Conservation (phyloP, 92 coral and sea anemone genomes). For the Actinostola sp. region DNA sequence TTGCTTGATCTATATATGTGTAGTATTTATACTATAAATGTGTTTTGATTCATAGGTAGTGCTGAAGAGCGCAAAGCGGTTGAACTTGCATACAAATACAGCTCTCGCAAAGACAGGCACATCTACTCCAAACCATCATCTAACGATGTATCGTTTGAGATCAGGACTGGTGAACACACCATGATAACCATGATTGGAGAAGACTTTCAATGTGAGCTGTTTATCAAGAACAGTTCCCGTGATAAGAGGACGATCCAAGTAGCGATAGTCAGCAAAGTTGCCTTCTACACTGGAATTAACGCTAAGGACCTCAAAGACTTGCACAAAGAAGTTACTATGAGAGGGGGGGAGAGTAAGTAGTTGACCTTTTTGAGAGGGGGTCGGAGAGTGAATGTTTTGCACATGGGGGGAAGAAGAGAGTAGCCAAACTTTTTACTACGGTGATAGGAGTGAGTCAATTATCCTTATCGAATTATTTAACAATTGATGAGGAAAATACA, state of each 20-base stretch:
- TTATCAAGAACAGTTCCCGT: slow-evolving; percentile 39
- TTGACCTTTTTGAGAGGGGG: neutral
- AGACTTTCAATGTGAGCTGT: slow-evolving; percentile 30
- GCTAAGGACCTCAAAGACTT: slow-evolving; percentile 21
- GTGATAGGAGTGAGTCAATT: too few species aligned
- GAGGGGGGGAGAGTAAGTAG: slow-evolving; percentile 36
- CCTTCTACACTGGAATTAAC: slow-evolving; percentile 57
- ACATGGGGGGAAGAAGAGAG: too few species aligned
- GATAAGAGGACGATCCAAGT: slow-evolving; percentile 38
- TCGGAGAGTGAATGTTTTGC: neutral
- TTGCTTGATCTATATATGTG: neutral
- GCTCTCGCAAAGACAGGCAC: slow-evolving; percentile 57
- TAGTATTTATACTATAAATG: too few species aligned
- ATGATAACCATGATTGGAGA: slow-evolving; percentile 40
- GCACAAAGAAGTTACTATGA: slow-evolving; percentile 25
- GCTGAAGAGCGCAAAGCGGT: slow-evolving; percentile 58
- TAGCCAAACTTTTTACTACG: too few species aligned
- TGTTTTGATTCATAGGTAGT: slow-evolving; percentile 41
- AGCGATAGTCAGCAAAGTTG: slow-evolving; percentile 33
- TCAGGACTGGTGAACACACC: neutral
- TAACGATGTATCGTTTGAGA: slow-evolving; percentile 50
- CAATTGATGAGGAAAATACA: too few species aligned
- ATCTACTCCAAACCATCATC: slow-evolving; percentile 42
- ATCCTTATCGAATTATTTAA: too few species aligned
- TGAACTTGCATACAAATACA: slow-evolving; percentile 51